A percentile compares a stretch with the other conserved stretches of the same genome.
These are phyloP conservation scores for Scaptodrosophila lebanonensis DNA, from an alignment of 1,140 invertebrate genomes.

Conservation along the genomic window DNA sequence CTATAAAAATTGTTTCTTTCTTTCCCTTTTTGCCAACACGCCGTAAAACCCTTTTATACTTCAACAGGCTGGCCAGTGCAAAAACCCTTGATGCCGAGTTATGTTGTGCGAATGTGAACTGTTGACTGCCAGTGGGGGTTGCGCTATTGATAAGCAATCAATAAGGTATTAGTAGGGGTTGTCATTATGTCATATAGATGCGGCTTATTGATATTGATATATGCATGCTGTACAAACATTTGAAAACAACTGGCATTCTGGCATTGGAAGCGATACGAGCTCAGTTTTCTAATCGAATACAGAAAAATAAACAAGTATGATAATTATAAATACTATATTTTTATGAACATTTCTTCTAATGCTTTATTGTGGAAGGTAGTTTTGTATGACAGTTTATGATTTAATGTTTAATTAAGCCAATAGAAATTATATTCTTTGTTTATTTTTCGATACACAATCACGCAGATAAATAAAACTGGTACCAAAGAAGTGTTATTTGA, in stretches of 20 bases:
- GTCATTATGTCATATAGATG: conserved; percentile 58
- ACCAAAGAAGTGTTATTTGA: too few species aligned
- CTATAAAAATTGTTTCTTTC: conserved; percentile 25
- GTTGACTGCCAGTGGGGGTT: conserved; percentile 19
- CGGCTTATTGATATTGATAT: conserved; percentile 56
- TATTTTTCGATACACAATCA: too few species aligned
- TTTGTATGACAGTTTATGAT: too few species aligned
- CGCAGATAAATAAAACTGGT: too few species aligned
- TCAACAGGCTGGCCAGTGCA: conserved; percentile 46
- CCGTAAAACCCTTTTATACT: conserved; percentile 74
- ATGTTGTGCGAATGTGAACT: conserved; percentile 60
- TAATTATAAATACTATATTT: too few species aligned
- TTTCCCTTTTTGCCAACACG: conserved; percentile 47
- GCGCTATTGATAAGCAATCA: conserved; percentile 57
- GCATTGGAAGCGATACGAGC: conserved; percentile 5
- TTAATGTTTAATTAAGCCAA: too few species aligned
- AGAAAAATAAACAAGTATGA: too few species aligned
- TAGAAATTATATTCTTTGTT: too few species aligned
- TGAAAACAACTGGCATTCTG: neutral
- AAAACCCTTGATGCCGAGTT: conserved; percentile 59
- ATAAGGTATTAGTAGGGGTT: conserved; percentile 68
- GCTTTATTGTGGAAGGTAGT: too few species aligned
- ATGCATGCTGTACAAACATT: neutral
- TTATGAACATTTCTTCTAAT: too few species aligned
- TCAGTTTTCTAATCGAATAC: too few species aligned